Evolutionary conservation across 2,888 invertebrate genomes (phyloP).

Genomic region (Meloe dianella): DNA sequence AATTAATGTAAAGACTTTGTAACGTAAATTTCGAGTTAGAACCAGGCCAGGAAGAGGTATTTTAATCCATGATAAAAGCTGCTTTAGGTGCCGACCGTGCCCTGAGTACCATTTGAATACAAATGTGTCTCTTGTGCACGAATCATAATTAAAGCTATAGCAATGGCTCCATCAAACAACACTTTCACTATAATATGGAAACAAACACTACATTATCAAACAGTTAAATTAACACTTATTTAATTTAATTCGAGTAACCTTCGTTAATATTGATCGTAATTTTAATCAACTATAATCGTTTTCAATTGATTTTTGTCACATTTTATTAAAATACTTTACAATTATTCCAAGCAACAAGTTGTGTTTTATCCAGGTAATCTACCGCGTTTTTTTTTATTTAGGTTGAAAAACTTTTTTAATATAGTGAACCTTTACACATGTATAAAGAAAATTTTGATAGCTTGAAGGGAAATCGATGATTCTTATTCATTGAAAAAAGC

Average conservation of each 20-base stretch:
- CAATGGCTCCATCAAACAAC: constrained; percentile 16
- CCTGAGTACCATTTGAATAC: constrained; percentile 47
- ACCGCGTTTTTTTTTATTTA: background rate
- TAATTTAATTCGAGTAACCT: too few species aligned
- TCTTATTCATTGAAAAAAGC: constrained; percentile 28
- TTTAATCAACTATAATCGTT: background rate
- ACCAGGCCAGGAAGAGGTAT: constrained; percentile 24
- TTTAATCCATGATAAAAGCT: constrained; percentile 48
- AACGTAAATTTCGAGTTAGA: constrained; percentile 15
- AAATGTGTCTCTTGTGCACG: constrained; percentile 40
- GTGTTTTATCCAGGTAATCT: constrained; percentile 1
- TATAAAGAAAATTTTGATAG: background rate
- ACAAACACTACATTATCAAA: constrained; percentile 18
- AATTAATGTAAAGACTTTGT: too few species aligned
- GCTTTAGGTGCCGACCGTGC: constrained; percentile 45
- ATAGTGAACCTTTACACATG: background rate
- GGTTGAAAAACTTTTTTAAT: background rate
- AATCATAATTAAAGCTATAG: constrained; percentile 43
- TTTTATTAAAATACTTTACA: background rate
- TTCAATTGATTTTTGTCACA: background rate
- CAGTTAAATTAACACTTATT: constrained; percentile 13
- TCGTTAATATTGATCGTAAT: background rate
- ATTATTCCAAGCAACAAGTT: background rate
- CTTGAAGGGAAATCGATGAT: constrained; percentile 7
- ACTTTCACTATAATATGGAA: constrained; percentile 11